Conservation (phyloP, 2,113 vertebrate genomes). For the Burhinus oedicnemus region DNA sequence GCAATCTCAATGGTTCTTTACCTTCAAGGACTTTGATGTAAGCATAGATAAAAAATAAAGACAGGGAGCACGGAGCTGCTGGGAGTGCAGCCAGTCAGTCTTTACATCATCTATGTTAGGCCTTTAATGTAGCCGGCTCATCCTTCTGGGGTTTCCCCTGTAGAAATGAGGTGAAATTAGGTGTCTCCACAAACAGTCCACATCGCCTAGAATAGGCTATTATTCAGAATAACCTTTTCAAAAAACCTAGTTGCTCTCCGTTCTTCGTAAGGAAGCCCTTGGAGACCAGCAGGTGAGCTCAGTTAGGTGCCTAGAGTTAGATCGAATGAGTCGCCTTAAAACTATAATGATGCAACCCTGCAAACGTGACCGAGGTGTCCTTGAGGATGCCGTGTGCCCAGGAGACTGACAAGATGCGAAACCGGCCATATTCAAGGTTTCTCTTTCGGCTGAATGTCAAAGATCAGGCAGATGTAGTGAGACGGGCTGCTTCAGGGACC, state of each 20-base stretch:
- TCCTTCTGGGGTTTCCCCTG: background rate
- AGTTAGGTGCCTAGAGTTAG: background rate
- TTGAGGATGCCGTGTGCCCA: background rate
- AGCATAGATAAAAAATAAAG: background rate
- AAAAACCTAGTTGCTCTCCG: background rate
- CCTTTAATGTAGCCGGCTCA: background rate
- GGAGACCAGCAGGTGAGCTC: background rate
- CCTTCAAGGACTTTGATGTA: background rate
- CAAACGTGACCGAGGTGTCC: background rate
- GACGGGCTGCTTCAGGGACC: background rate
- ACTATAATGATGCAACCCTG: background rate
- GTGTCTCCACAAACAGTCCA: background rate
- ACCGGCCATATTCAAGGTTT: background rate
- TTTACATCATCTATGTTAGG: background rate
- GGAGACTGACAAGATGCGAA: background rate
- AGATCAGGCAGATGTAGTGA: background rate
- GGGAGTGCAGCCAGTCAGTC: background rate
- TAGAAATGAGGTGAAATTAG: background rate
- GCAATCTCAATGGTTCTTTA: background rate
- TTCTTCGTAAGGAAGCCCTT: background rate
- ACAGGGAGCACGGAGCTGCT: background rate
- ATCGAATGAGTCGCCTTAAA: background rate
- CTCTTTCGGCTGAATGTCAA: background rate
- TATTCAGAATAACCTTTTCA: background rate
- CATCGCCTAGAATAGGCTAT: background rate